These are phyloP conservation scores for Platyscapa corneri DNA, from an alignment of 1,140 invertebrate genomes.

Conservation along the genomic window DNA sequence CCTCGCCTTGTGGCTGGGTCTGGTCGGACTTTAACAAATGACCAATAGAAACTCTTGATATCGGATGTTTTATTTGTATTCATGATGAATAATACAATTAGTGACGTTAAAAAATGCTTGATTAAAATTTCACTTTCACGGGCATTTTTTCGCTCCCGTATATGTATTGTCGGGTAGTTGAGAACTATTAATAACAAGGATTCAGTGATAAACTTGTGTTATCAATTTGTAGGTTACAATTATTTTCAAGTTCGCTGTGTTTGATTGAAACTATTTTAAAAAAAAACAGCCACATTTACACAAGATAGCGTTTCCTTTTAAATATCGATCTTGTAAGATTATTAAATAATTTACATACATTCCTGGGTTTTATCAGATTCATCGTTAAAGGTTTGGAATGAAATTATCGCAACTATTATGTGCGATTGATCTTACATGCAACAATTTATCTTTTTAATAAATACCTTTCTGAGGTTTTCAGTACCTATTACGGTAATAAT, in stretches of 20 bases:
- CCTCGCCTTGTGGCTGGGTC: background rate
- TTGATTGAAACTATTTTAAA: background rate
- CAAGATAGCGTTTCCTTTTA: background rate
- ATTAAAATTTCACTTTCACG: constrained; percentile 40
- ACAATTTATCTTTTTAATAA: no score
- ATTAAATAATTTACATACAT: background rate
- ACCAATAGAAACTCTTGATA: constrained; percentile 46
- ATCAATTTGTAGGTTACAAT: constrained; percentile 14
- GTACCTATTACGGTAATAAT: no score
- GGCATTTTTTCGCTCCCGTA: background rate
- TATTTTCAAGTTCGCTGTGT: background rate
- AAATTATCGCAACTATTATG: no score
- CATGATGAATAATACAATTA: constrained; percentile 49
- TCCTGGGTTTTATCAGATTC: background rate
- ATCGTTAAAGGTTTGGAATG: background rate
- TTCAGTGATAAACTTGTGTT: constrained; percentile 11
- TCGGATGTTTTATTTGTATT: constrained; percentile 39
- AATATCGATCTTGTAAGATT: background rate
- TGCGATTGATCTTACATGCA: no score
- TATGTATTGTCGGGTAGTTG: background rate
- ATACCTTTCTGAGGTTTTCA: no score
- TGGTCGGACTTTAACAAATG: constrained; percentile 36
- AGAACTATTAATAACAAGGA: background rate
- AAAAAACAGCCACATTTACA: background rate
- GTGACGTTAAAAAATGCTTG: constrained; percentile 28